Conservation (phyloP, 2,888 invertebrate species). For the Teleogryllus oceanicus region DNA sequence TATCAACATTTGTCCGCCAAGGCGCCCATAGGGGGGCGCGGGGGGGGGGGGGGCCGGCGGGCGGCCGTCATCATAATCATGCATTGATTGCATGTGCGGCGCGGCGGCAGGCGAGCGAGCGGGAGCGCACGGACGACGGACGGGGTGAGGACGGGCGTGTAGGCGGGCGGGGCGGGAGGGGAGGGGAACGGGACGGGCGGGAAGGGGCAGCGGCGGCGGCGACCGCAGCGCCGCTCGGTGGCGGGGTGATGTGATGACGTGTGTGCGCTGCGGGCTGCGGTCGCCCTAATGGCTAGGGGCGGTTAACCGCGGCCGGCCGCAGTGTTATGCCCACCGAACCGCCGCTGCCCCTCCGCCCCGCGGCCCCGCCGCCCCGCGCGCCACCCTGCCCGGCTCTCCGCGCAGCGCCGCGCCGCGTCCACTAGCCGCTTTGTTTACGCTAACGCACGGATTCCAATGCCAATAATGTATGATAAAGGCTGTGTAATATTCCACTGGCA, state of each 20-base stretch:
- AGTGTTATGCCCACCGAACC: slow-evolving; percentile 33
- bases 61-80: slow-evolving; percentile 25
- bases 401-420: slow-evolving; percentile 9
- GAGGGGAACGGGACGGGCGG: slow-evolving; percentile 24
- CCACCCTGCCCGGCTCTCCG: not conserved
- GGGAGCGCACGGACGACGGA: not conserved
- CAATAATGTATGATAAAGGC: slow-evolving; percentile 31
- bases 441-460: slow-evolving; percentile 23
- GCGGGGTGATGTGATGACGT: slow-evolving; percentile 33
- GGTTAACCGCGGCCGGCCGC: slow-evolving; percentile 34
- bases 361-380: not conserved
- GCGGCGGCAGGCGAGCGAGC: slow-evolving; percentile 20
- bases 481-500: slow-evolving; percentile 25
- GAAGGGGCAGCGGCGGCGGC: not conserved
- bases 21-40: slow-evolving; percentile 21
- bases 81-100: slow-evolving; percentile 31
- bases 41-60: not conserved
- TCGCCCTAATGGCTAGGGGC: slow-evolving; percentile 36
- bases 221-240: slow-evolving; percentile 18
- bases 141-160: not conserved
- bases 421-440: slow-evolving; percentile 18
- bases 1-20: slow-evolving; percentile 18
- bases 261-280: slow-evolving; percentile 34
- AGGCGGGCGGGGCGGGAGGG: not conserved
- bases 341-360: slow-evolving; percentile 20